Evolutionary conservation across 2,888 invertebrate genomes (phyloP), one percentile per base, ranked within the genome.

Genomic region (Andrena chrysosceles): DNA sequence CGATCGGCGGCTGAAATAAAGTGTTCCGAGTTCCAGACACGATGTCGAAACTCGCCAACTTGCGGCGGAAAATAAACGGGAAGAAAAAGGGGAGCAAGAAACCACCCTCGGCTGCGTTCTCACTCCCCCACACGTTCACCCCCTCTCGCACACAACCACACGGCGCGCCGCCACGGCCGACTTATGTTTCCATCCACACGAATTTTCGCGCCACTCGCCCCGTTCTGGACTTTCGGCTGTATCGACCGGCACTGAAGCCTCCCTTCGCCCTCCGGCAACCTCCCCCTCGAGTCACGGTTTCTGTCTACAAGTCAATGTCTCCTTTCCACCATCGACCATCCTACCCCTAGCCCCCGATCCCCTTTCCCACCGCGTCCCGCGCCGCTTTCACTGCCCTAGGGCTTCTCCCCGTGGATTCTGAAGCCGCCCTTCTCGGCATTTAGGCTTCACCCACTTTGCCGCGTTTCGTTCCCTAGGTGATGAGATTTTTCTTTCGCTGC

Each of bases 181-280:
- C 76, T 77, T 81, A 76, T 84, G 81, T 79, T 74, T 83, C 72
- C 83, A 76, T 85, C 72, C 59, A 60, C 77, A 77, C 70, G 84
- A 89, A 84, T 83, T 85, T 84, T 85, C 90, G 79, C 86, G 82
- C 78, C 79, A 75, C 74, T 85, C 88, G 77, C 80, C 85, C 81
- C 85, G 78, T 71, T 86, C 87, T 89, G 89, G 87, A 89, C 88
- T 90, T 91, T 90, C 83, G 89, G 90, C 90, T 90, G 89, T 91
- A 91, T 92, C 91, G 91, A 91, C 91, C 91, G 87, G 78, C 85
- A 70, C 85, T 87, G 81, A 70, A 85, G 88, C 75, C 66, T 68
- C 82, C 83, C 75, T 66, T 82, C 69, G 20, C 69, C 72, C 75
- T 52, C 52, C 71, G 29, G n/a, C 72, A 63, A 35, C 70, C 75